Percentiles rank a stretch among this genome's conserved stretches.
These are phyloP conservation scores for Aphrophora alni DNA, from an alignment of 2,888 invertebrate genomes.

Conservation along the genomic window DNA sequence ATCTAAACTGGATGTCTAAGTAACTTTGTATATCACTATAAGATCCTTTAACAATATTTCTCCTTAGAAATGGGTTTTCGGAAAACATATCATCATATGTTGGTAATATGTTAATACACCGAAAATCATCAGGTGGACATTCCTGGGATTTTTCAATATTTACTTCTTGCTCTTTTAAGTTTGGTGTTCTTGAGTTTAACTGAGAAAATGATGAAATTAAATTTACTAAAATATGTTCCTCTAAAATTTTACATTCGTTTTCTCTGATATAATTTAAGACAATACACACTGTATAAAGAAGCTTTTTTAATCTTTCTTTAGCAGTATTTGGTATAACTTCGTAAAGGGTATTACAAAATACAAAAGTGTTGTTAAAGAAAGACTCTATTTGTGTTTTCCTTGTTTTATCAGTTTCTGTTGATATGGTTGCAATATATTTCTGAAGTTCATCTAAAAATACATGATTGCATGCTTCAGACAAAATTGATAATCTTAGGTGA, in stretches of 20 bases:
- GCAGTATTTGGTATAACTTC: too few relatives aligned
- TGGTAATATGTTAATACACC: too few relatives aligned
- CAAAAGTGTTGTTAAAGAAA: constrained; percentile 51
- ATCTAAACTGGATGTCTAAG: constrained; percentile 77
- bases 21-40: constrained; percentile 74
- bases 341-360: constrained; percentile 38
- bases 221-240: too few relatives aligned
- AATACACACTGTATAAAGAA: too few relatives aligned
- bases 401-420: constrained; percentile 41
- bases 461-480: constrained; percentile 45
- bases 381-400: constrained; percentile 47
- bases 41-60: constrained; percentile 67
- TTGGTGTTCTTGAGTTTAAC: too few relatives aligned
- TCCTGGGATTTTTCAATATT: too few relatives aligned
- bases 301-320: too few relatives aligned
- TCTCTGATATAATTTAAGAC: too few relatives aligned
- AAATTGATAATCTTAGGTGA: constrained; percentile 45
- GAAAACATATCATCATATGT: constrained; percentile 56
- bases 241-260: too few relatives aligned
- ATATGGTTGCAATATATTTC: constrained; percentile 47
- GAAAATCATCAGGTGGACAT: too few relatives aligned
- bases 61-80: constrained; percentile 60
- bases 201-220: too few relatives aligned
- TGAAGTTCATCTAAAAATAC: constrained; percentile 48
- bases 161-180: too few relatives aligned